Evolutionary conservation across 2,888 invertebrate genomes (phyloP), one percentile per base, ranked within the genome.

Genomic region (Callinectes sapidus): DNA sequence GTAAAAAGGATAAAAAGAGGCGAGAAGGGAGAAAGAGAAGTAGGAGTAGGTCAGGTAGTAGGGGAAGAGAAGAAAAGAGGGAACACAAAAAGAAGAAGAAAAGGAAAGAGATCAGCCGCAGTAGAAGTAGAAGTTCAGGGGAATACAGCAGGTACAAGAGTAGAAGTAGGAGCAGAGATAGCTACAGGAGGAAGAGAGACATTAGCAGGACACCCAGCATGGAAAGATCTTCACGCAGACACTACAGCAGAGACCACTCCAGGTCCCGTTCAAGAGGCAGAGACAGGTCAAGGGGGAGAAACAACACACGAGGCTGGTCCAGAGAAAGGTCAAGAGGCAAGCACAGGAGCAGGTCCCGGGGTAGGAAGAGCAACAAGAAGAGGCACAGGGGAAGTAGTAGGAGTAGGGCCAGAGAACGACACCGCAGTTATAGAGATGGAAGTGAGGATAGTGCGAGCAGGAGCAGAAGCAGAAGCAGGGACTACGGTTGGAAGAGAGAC

Each of bases 71-170:
- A 42, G 91, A 90, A 18, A 94, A 90, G 81, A 92, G 89, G 61
- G 94, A 94, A 88, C 87, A 90, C n/a, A 94, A 94, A 71, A 94
- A 94, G 85, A 94, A 92, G 87, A 94, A 94, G 71, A 94, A 94
- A 66, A 86, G 92, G n/a, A 92, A 92, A 42, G 91, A 90, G 77
- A 77, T 91, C 18, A 93, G 91, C n/a, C 85, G 93, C 28, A 93
- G 93, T 54, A n/a, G 91, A 42, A 93, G 93, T 39, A 86, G 91
- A 54, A 93, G 93, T 61, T 91, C 91, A 14, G 93, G 87, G 71
- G 91, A 91, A 35, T 93, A 91, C 77, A 90, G 90, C 66, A 66
- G 93, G 23, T 91, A 91, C 87, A 89, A 66, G 39, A 91, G 91
- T 55, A 91, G 91, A 23, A 93, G 93, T 54, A 91, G 86, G 87